Conservation (phyloP, 2,797 vertebrate species). For the Ctenosaura bakeri region DNA sequence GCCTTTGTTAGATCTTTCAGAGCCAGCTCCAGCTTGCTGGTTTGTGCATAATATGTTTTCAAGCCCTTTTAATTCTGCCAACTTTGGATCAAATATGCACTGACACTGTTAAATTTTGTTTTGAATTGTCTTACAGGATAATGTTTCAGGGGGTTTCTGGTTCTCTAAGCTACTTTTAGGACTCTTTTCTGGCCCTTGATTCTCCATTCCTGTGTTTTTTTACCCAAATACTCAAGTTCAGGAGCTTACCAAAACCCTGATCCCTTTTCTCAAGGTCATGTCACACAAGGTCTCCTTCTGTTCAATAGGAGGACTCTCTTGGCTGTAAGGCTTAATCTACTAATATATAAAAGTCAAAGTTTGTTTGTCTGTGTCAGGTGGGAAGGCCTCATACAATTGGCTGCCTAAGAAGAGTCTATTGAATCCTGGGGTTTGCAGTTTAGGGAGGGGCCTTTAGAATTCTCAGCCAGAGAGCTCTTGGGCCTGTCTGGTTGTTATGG, state of each 20-base stretch:
- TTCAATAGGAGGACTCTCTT: not conserved
- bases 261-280: not conserved
- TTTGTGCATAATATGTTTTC: not conserved
- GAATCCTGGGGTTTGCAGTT: too few relatives aligned
- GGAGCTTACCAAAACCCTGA: not conserved
- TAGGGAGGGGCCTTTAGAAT: too few relatives aligned
- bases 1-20: not conserved
- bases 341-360: too few relatives aligned
- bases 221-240: not conserved
- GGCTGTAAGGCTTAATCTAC: not conserved
- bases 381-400: too few relatives aligned
- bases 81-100: not conserved
- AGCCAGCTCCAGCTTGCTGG: not conserved
- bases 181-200: not conserved
- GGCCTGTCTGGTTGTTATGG: too few relatives aligned
- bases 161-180: not conserved
- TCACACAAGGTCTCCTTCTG: not conserved
- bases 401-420: too few relatives aligned
- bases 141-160: not conserved
- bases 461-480: too few relatives aligned
- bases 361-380: too few relatives aligned
- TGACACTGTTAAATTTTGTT: conserved; percentile 8
- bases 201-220: not conserved
- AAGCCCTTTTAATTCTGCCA: not conserved
- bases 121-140: not conserved